Percentiles rank a stretch among this genome's conserved stretches.
These are phyloP conservation scores for Apamea crenata DNA, from an alignment of 2,888 invertebrate genomes.

Conservation along the genomic window DNA sequence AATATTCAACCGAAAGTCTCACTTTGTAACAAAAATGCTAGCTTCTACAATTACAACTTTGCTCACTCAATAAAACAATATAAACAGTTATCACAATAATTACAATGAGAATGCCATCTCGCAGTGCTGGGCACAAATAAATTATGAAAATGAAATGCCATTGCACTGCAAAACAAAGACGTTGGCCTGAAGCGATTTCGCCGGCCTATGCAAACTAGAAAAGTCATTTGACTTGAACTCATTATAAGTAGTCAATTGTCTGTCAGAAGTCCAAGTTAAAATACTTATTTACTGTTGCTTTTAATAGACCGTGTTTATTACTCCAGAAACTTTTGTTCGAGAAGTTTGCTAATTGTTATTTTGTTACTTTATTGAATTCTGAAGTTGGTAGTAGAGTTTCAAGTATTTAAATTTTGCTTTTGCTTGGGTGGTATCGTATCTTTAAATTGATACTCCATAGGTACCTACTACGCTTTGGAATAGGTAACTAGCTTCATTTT, in stretches of 20 bases:
- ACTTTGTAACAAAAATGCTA: not conserved
- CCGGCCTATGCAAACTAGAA: conserved; percentile 53
- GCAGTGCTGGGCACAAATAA: conserved; percentile 27
- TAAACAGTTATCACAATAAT: conserved; percentile 22
- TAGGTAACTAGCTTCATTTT: no score
- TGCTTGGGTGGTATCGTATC: not conserved
- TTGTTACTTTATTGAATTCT: conserved; percentile 16
- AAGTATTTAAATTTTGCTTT: not conserved
- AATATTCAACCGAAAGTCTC: not conserved
- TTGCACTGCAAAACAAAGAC: conserved; percentile 34
- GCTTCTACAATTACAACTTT: not conserved
- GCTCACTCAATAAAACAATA: not conserved
- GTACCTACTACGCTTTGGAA: no score
- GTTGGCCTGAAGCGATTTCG: conserved; percentile 30
- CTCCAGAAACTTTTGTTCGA: conserved; percentile 6
- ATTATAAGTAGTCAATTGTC: conserved; percentile 57
- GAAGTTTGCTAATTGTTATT: conserved; percentile 30
- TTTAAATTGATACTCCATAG: not conserved
- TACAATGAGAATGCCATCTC: not conserved
- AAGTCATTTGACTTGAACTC: conserved; percentile 61
- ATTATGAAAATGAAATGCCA: conserved; percentile 48
- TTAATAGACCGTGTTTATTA: conserved; percentile 23
- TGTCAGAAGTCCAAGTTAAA: conserved; percentile 23
- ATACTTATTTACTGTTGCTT: conserved; percentile 40
- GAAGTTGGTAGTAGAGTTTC: not conserved